Percentiles rank a stretch among this genome's conserved stretches.
Evolutionary conservation across 2,113 vertebrate genomes (phyloP).

Genomic region (Hippocampus barbouri): DNA sequence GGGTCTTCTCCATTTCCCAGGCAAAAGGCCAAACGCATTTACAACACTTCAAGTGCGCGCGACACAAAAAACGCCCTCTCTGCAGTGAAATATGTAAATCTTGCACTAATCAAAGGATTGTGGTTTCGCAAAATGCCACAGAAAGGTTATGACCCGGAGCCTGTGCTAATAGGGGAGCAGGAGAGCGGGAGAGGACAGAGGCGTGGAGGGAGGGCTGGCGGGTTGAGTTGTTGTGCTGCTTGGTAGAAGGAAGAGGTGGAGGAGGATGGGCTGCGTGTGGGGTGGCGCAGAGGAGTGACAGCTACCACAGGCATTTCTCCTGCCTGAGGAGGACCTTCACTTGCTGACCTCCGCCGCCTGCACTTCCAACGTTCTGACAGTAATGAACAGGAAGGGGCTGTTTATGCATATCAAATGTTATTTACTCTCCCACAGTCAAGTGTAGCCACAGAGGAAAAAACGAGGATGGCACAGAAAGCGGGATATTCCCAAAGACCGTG

Average conservation of each 20-base stretch:
- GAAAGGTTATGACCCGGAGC: constrained; percentile 88
- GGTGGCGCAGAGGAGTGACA: constrained; percentile 81
- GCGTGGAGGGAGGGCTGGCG: constrained; percentile 32
- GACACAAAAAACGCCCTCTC: constrained; percentile 75
- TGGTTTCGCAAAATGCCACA: constrained; percentile 88
- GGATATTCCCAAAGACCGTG: constrained; percentile 60
- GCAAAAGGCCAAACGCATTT: constrained; percentile 93
- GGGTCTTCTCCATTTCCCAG: constrained; percentile 71
- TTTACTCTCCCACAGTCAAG: constrained; percentile 85
- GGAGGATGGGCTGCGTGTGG: constrained; percentile 21
- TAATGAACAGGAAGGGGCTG: constrained; percentile 88
- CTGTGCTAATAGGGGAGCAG: constrained; percentile 82
- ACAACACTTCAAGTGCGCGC: constrained; percentile 84
- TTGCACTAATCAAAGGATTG: constrained; percentile 90
- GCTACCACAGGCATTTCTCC: constrained; percentile 82
- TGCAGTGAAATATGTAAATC: constrained; percentile 90
- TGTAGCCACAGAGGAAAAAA: constrained; percentile 60
- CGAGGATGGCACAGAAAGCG: constrained; percentile 33
- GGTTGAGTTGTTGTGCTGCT: constrained; percentile 27
- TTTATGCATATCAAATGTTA: constrained; percentile 84
- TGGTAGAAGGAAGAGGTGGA: constrained; percentile 1
- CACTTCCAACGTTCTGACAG: constrained; percentile 84
- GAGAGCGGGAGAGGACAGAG: constrained; percentile 30
- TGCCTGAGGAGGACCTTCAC: constrained; percentile 90
- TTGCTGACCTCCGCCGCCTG: constrained; percentile 90